Evolutionary conservation across 2,113 vertebrate genomes (phyloP), one percentile per base, ranked within the genome.

Genomic region (Kryptolebias marmoratus): DNA sequence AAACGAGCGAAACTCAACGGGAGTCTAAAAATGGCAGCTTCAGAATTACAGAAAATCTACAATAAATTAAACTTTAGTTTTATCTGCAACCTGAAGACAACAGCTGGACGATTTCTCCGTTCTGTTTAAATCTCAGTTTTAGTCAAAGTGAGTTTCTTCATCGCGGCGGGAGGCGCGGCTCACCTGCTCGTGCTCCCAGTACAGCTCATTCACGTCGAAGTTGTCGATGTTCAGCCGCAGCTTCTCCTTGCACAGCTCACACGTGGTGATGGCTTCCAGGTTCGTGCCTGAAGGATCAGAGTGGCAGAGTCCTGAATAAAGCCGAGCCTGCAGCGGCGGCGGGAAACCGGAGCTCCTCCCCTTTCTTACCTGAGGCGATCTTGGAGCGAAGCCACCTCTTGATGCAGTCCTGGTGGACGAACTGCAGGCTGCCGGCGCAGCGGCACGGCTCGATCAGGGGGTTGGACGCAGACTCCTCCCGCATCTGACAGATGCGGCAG

Each of bases 381-480:
- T 99, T 99, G 49, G 97, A 97, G 70, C 93, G 94, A 27, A 99
- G 92, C 98, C 98, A 99, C 78, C 97, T 97, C 86, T 98, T 98
- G 94, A 99, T 98, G 88, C 97, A 99, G 18, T 99, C 98, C 91
- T 98, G 97, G 83, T 99, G 98, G 79, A 99, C 97, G 66, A 95
- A 98, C 36, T 94, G 96, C 89, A 99, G 93, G 81, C 98, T 99
- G 81, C 98, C 98, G 2, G 94, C 96, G 58, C 98, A 99, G 66
- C 95, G 94, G 83, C 98, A 99, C 0, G 98, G 98, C 80, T 96
- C 95, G 77, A 99, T 97, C 83, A 99, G 93, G 22, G 95, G 95
- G 89, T 99, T 98, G 66, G 94, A 94, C 18, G 94, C 86, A 1
- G 93, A 95, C 8, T 95, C 88, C 88, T 96, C 94, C 27, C 94